Base-by-base conservation (phyloP, 2,113 vertebrate species). In the Nematolebias whitei region DNA sequence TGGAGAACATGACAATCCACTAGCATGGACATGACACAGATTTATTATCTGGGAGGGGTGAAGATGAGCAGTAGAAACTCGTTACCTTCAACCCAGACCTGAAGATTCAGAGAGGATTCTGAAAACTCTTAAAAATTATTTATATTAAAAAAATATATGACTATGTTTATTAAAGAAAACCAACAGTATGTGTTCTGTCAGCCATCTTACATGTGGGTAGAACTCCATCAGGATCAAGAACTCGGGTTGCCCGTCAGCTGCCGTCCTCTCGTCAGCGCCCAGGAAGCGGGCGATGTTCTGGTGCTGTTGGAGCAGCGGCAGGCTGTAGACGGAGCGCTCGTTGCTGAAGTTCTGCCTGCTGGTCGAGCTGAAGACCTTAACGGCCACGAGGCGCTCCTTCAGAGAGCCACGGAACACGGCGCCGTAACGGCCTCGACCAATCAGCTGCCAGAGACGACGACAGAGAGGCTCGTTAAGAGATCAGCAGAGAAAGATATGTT, bases 221-320 rank as follows among this genome's bases (percentile, higher is more conserved):
- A 93, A 96, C 50, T 99, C 97, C 94, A 99, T 95, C 75, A 98
- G 89, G 79, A 99, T 89, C 45, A 98, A 93, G 90, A 95, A 96
- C 48, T 99, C 96, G 23, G 94, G 91, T 4, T 93, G 91, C 3
- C 95, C 95, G 0, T 98, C 96, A 0, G 89, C 79, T 10, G 93
- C 89, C 40, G 92, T 87, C 51, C 95, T 93, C 72, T 98, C 96
- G 51, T 97, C 93, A 2, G 94, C 94, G 26, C 93, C 92, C 63
- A 98, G 93, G 90, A 97, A 98, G 53, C 83, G 94, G 26, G 95
- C 94, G 0, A 98, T 93, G 86, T 96, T 96, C 51, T 96, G 94
- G 35, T 98, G 96, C 13, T 95, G 94, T 91, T 55, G 71, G 47
- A 97, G 94, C 81, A 96, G 88, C 9, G 95, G 96, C 48, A 96